phyloP scores from a whole-genome alignment of 2,888 invertebrate species.

The Cordilura impudica region DNA sequence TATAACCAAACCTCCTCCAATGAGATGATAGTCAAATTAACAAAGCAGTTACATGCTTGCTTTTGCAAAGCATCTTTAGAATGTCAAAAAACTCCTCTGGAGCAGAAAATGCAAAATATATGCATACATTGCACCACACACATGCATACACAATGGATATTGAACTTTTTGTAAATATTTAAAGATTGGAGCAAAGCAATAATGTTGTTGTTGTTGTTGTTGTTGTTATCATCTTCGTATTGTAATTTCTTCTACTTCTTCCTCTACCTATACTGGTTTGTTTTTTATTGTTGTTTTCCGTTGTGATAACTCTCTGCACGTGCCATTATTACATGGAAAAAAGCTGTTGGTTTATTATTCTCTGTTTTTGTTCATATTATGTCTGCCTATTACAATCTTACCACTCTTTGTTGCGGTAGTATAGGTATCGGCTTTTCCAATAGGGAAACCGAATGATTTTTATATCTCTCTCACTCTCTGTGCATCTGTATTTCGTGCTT shows the following conservation, averaged over 20 bases:
- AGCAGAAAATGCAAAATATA: constrained; percentile 4
- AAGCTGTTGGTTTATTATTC: constrained; percentile 20
- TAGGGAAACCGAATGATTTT: background rate
- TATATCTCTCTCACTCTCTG: background rate
- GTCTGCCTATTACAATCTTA: constrained; percentile 45
- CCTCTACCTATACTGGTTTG: constrained; percentile 5
- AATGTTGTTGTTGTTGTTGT: background rate
- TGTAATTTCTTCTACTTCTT: constrained; percentile 45
- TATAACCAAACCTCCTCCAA: background rate
- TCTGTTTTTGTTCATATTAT: constrained; percentile 59
- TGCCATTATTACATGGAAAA: constrained; percentile 47
- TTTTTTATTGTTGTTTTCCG: constrained; percentile 12
- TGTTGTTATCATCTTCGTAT: constrained; percentile 2
- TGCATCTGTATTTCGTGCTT: background rate
- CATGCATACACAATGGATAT: background rate
- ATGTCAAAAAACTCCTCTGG: constrained; percentile 19
- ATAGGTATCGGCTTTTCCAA: background rate
- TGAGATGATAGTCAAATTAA: background rate
- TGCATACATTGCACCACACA: background rate
- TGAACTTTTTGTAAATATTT: constrained; percentile 14
- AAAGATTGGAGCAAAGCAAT: background rate
- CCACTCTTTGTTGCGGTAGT: constrained; percentile 8
- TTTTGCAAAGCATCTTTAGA: background rate
- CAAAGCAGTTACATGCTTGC: background rate
- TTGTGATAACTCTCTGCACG: constrained; percentile 47